Evolutionary conservation across 2,113 vertebrate species (phyloP).

Genomic region (Phrynosoma blainvillii): DNA sequence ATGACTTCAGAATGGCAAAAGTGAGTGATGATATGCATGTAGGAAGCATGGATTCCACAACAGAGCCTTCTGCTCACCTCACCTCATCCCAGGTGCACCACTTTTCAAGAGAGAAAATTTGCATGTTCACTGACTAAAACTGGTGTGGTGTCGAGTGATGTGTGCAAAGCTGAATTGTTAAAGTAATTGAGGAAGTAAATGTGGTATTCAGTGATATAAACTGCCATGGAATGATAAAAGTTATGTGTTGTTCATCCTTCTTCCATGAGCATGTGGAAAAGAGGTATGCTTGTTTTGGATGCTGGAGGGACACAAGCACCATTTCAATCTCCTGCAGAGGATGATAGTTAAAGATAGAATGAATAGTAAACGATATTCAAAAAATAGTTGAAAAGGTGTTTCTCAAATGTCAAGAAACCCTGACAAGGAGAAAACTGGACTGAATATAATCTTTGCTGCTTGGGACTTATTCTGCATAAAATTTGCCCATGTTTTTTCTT

Average conservation of each 20-base stretch:
- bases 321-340: no score
- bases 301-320: no score
- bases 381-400: no score
- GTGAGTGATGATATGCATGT: not conserved
- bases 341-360: no score
- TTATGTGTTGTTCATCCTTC: not conserved
- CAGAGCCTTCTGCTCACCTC: not conserved
- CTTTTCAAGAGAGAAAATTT: not conserved
- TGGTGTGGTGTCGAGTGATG: not conserved
- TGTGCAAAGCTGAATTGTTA: not conserved
- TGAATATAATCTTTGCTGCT: no score
- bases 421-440: no score
- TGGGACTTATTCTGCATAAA: no score
- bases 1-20: not conserved
- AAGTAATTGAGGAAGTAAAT: not conserved
- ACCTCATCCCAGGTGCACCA: not conserved
- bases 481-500: no score
- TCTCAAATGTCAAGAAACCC: no score
- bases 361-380: no score
- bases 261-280: no score
- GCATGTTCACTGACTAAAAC: not conserved
- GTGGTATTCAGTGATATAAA: not conserved
- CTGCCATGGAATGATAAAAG: not conserved
- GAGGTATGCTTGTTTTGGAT: no score
- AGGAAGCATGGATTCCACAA: not conserved